Percentiles rank a stretch among this genome's conserved stretches.
phyloP scores from a whole-genome alignment of 1,140 invertebrate genomes.

The Euura saliciscinereae region DNA sequence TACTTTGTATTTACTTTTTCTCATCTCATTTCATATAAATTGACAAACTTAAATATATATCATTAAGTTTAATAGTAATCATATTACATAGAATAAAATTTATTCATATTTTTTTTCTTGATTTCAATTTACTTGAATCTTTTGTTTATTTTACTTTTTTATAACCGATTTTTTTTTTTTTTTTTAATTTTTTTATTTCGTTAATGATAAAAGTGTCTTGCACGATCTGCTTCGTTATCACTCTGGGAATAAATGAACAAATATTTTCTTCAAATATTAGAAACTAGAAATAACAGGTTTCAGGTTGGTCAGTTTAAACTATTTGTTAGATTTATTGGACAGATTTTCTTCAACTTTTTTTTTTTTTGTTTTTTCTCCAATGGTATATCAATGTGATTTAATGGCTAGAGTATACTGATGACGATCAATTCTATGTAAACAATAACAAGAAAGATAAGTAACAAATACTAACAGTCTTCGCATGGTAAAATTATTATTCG shows the following conservation, averaged over 20 bases:
- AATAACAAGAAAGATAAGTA: background rate
- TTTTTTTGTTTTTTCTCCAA: too few species aligned
- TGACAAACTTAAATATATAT: slow-evolving; percentile 44
- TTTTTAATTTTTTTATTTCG: background rate
- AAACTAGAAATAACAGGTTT: too few species aligned
- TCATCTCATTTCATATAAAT: slow-evolving; percentile 43
- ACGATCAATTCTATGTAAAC: background rate
- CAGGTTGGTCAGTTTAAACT: too few species aligned
- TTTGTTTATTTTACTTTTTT: slow-evolving; percentile 5
- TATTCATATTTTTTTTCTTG: slow-evolving; percentile 17
- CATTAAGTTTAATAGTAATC: slow-evolving; percentile 40
- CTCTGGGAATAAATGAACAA: background rate
- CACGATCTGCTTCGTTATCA: background rate
- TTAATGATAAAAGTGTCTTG: slow-evolving; percentile 3
- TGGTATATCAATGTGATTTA: too few species aligned
- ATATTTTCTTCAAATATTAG: background rate
- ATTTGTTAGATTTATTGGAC: too few species aligned
- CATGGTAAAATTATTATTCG: background rate
- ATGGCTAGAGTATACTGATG: too few species aligned
- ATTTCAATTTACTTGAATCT: slow-evolving; percentile 10
- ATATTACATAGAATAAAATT: slow-evolving; percentile 33
- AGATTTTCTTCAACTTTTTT: too few species aligned
- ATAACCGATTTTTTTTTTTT: background rate
- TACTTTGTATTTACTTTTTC: slow-evolving; percentile 42
- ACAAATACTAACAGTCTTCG: background rate